Base-by-base conservation (phyloP, 2,888 invertebrate species). In the Lordiphosa fenestrarum region DNA sequence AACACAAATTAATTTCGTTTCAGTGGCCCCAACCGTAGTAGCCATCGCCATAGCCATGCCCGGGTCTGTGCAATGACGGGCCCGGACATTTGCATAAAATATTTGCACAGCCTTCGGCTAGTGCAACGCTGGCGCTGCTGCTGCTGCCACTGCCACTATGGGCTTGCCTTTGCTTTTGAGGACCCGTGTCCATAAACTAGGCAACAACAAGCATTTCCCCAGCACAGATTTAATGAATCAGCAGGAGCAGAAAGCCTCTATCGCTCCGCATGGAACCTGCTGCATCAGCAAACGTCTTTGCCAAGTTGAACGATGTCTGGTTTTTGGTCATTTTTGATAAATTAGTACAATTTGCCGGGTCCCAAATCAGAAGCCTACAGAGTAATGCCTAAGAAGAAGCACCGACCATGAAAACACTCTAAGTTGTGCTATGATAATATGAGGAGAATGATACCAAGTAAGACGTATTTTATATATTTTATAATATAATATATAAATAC, bases 1-100 rank as follows among this genome's bases (percentile, higher is more conserved):
- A 84, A 84, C 85, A 84, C 85, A 84, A 84, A 84, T 84, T 84
- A 84, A 84, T 84, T 84, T 84, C 84, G 80, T 85, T 84, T 82
- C 80, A 85, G 84, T 81, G 73, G 77, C 81, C 77, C 73, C 66
- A 74, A 73, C 84, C 82, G 67, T 72, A 68, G 53, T 56, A 77
- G 77, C 71, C 66, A 50, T 53, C 48, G 51, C 62, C 65, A 60
- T 64, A 62, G 62, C 74, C 69, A 68, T 63, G 71, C 73, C 73
- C 73, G 69, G 70, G 57, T 70, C 71, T 71, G 61, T 82, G 76
- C 82, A 78, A 69, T 75, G 71, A 72, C 68, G 60, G 73, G 65
- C 63, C 70, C 62, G 68, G 77, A 77, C 85, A 85, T 86, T 86
- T 87, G 84, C 87, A 86, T 84, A 85, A 86, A 86, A 87, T 86